Evolutionary conservation across 2,113 vertebrate species (phyloP).

Genomic region (Bambusicola thoracicus): DNA sequence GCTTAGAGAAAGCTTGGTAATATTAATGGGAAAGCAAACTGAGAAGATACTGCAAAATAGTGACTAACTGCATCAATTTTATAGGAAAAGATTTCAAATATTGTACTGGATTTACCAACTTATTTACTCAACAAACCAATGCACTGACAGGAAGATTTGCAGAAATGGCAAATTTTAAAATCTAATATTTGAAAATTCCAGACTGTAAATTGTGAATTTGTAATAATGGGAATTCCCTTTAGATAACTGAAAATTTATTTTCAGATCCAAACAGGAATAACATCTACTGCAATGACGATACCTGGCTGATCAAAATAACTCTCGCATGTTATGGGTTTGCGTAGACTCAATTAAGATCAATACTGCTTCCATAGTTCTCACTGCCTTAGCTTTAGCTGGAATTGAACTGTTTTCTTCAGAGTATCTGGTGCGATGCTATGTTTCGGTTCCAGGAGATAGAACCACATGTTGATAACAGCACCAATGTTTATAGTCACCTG

Average conservation of each 20-base stretch:
- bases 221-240: neutral
- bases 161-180: neutral
- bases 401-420: no score
- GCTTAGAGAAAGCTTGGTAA: neutral
- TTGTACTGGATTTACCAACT: neutral
- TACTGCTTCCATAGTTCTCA: no score
- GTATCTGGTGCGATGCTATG: no score
- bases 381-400: no score
- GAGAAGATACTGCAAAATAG: neutral
- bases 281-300: neutral
- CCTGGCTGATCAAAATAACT: neutral
- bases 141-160: neutral
- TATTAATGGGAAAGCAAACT: neutral
- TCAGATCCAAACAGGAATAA: neutral
- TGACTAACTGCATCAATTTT: neutral
- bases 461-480: no score
- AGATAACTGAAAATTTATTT: neutral
- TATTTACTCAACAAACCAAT: neutral
- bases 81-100: neutral
- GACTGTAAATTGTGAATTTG: neutral
- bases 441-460: no score
- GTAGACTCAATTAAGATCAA: neutral
- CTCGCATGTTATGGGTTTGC: neutral
- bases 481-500: no score
- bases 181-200: neutral